Conservation (phyloP, 2,113 vertebrate genomes). For the Todiramphus saurophagus region DNA sequence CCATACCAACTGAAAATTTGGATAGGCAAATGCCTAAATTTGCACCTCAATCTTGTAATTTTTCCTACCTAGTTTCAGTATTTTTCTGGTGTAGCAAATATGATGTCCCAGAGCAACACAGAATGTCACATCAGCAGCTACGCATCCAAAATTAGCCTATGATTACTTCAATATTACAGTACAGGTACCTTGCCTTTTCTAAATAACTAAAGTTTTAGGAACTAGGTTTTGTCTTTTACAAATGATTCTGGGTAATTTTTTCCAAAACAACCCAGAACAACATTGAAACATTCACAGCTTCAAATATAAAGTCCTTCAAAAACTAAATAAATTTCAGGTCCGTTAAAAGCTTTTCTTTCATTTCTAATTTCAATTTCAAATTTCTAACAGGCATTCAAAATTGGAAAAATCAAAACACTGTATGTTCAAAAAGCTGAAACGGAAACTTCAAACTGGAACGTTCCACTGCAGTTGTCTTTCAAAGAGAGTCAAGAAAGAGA, state of each 20-base stretch:
- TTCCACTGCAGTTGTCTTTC: neutral
- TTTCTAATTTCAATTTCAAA: neutral
- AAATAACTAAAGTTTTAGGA: neutral
- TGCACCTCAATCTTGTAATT: neutral
- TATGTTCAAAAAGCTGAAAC: neutral
- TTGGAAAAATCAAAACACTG: neutral
- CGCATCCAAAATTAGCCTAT: neutral
- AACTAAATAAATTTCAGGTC: neutral
- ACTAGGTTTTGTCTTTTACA: neutral
- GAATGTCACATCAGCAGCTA: neutral
- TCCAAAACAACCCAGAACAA: neutral
- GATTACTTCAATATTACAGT: neutral
- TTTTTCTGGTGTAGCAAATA: neutral
- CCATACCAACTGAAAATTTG: neutral
- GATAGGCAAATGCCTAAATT: neutral
- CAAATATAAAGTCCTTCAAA: neutral
- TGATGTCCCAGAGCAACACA: neutral
- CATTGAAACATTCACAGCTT: neutral
- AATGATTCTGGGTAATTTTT: neutral
- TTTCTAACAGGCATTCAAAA: neutral
- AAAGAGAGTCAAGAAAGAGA: constrained; percentile 1
- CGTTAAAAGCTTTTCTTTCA: neutral
- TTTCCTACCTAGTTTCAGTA: neutral
- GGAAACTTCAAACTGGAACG: neutral
- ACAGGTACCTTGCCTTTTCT: neutral